Percentiles rank a stretch among this genome's conserved stretches.
phyloP scores from a whole-genome alignment of 1,140 invertebrate genomes.

The Dermatophagoides farinae region DNA sequence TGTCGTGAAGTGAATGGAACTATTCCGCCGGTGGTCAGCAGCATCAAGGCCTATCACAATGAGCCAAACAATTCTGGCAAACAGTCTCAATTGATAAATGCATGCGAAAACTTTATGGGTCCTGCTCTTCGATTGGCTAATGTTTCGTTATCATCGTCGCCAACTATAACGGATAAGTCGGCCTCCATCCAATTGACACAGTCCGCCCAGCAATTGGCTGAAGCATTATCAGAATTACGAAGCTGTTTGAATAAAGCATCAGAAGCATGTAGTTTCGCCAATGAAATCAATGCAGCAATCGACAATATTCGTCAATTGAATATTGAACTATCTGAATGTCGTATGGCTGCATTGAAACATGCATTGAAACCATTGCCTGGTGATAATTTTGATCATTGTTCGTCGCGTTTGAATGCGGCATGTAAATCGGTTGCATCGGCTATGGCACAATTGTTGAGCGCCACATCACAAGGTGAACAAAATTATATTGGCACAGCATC shows the following conservation, averaged over 20 bases:
- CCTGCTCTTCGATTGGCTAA: conserved; percentile 43
- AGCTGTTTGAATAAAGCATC: conserved; percentile 59
- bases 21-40: conserved; percentile 58
- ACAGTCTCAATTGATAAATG: conserved; percentile 61
- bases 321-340: conserved; percentile 57
- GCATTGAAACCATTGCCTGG: conserved; percentile 59
- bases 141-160: conserved; percentile 53
- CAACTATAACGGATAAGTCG: conserved; percentile 59
- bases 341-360: conserved; percentile 43
- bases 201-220: conserved; percentile 48
- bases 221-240: conserved; percentile 52
- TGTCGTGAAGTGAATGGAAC: conserved; percentile 52
- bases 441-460: conserved; percentile 62
- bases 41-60: conserved; percentile 47
- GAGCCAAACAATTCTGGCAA: conserved; percentile 49
- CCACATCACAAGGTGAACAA: conserved; percentile 59
- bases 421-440: conserved; percentile 40
- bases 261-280: conserved; percentile 55
- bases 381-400: conserved; percentile 56
- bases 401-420: conserved; percentile 44
- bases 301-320: conserved; percentile 56
- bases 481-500: conserved; percentile 60
- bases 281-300: conserved; percentile 59
- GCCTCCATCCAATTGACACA: conserved; percentile 47
- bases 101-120: conserved; percentile 52